phyloP scores from a whole-genome alignment of 2,113 vertebrate species.

The Crotalus viridis region DNA sequence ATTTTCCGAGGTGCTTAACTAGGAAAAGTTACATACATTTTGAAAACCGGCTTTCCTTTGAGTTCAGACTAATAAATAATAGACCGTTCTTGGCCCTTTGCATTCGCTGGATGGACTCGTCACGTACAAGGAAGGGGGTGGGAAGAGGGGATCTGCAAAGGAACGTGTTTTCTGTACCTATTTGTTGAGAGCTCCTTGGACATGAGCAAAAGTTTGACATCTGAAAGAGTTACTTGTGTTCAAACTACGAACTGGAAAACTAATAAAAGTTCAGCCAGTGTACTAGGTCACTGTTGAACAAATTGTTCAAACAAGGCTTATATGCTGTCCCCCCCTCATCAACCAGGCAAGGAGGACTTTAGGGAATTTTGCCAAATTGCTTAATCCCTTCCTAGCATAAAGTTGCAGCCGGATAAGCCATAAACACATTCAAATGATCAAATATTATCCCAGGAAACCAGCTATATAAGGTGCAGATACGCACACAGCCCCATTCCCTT shows the following conservation, averaged over 20 bases:
- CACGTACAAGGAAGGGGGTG: background rate
- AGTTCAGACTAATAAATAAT: conserved; percentile 9
- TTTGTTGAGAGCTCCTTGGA: conserved; percentile 26
- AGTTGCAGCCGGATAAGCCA: background rate
- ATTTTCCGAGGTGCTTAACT: background rate
- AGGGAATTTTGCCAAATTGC: background rate
- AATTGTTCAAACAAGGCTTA: background rate
- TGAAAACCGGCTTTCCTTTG: background rate
- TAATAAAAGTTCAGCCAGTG: background rate
- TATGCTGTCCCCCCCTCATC: background rate
- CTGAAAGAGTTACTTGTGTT: background rate
- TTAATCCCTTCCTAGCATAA: background rate
- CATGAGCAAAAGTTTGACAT: background rate
- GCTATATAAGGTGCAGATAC: background rate
- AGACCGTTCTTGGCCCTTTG: background rate
- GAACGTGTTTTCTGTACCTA: background rate
- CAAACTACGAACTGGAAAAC: background rate
- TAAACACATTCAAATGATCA: background rate
- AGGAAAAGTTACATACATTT: background rate
- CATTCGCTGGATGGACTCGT: background rate
- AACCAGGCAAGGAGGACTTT: background rate
- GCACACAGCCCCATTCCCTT: background rate
- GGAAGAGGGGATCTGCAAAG: background rate
- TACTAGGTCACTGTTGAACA: background rate
- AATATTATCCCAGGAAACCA: background rate